Base-by-base conservation (phyloP, 2,113 vertebrate species). In the Camelus bactrianus region DNA sequence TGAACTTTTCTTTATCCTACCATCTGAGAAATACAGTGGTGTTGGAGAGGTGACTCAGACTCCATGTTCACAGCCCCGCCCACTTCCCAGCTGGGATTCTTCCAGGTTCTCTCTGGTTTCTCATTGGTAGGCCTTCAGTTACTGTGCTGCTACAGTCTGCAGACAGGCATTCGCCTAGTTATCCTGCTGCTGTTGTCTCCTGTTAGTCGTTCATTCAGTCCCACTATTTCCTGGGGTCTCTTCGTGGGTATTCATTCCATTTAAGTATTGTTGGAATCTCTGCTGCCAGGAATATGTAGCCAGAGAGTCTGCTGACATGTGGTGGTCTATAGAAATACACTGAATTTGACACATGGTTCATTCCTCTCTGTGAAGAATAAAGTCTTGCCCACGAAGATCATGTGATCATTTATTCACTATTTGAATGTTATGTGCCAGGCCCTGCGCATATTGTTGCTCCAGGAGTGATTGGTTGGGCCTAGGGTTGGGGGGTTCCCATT, bases 11-110 rank as follows among this genome's bases (percentile, higher is more conserved):
- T 89, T 98, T 89, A 86, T 67, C n/a, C 28, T 65, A 67, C 60
- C 54, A 82, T 88, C 46, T 95, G 77, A 65, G 32, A 86, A 50
- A 87, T 28, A 75, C 28, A 73, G 35, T 94, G 30, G n/a, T 75
- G 30, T 89, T 94, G 77, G 38, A 72, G 76, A 93, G 60, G 67
- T 97, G 94, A 97, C 93, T 96, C 94, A 92, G 77, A 91, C 13
- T 87, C 50, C 60, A 2, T 86, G 48, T 64, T 85, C 38, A 60
- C 8, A 81, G 79, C 87, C 77, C 79, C 3, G 8, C 96, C 93
- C 80, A 64, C 82, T 95, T 96, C 89, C 82, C 35, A 92, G 56
- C 56, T 97, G 97, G 76, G 70, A 87, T 89, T 83, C 79, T 96
- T 98, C 73, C 69, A 93, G 89, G 58, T 97, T 95, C 17, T 24